Conservation (phyloP, 2,888 invertebrate species). For the Coenonympha glycerion region DNA sequence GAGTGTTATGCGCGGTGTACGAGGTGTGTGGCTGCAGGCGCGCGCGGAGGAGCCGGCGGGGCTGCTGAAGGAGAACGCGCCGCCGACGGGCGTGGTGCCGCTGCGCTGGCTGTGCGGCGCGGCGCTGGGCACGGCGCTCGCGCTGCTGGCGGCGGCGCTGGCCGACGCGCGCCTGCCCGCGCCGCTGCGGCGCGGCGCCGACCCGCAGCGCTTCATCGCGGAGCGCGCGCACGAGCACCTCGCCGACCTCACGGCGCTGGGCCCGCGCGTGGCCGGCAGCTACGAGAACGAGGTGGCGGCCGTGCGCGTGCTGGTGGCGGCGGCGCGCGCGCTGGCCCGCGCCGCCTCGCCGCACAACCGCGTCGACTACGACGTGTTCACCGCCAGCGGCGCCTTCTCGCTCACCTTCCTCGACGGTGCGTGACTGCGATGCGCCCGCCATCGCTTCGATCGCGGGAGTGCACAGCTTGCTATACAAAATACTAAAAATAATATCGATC, state of each 20-base stretch:
- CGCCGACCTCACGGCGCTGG: constrained; percentile 77
- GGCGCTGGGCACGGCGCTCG: constrained; percentile 68
- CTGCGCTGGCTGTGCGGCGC: constrained; percentile 59
- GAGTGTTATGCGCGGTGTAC: too few species aligned
- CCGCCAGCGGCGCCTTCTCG: constrained; percentile 83
- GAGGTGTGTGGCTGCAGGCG: background rate
- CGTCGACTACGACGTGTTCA: constrained; percentile 81
- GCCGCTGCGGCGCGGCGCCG: constrained; percentile 48
- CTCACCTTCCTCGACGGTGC: constrained; percentile 82
- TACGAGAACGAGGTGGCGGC: constrained; percentile 86
- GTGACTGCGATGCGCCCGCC: too few species aligned
- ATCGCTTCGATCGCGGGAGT: too few species aligned
- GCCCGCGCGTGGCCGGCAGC: constrained; percentile 79
- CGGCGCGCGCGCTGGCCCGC: constrained; percentile 71
- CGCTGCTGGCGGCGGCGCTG: constrained; percentile 67
- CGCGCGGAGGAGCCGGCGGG: constrained; percentile 8
- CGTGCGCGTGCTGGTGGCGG: constrained; percentile 76
- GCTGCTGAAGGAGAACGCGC: constrained; percentile 46
- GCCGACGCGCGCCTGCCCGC: constrained; percentile 76
- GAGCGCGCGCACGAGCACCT: constrained; percentile 80
- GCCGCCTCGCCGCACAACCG: constrained; percentile 71
- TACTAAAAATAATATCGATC: too few species aligned
- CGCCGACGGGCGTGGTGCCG: constrained; percentile 35
- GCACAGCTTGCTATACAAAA: too few species aligned
- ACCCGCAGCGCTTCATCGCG: constrained; percentile 57